Percentiles rank a stretch among this genome's conserved stretches.
These are phyloP conservation scores for Augiades crinisus DNA, from an alignment of 2,888 invertebrate genomes.

Conservation along the genomic window DNA sequence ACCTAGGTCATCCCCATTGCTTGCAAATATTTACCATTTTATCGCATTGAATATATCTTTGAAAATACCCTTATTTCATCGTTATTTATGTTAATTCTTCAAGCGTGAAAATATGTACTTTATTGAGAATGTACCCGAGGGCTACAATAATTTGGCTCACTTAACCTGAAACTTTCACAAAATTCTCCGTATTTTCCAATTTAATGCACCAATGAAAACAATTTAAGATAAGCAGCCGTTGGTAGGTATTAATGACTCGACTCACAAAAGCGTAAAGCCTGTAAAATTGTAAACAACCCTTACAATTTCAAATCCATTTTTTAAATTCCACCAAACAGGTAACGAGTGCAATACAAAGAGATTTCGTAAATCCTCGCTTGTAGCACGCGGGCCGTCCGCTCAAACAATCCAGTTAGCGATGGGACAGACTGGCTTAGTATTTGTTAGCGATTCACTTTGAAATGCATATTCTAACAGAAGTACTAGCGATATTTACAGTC, in stretches of 20 bases:
- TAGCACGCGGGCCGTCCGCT: neutral
- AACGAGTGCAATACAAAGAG: conserved; percentile 7
- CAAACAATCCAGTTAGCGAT: neutral
- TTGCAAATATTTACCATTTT: too few relatives aligned
- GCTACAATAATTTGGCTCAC: neutral
- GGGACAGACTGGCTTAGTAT: neutral
- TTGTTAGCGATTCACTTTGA: conserved; percentile 4
- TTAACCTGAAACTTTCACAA: neutral
- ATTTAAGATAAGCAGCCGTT: too few relatives aligned
- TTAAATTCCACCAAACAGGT: neutral
- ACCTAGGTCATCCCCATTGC: too few relatives aligned
- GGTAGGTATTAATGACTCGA: neutral
- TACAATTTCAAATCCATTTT: conserved; percentile 1
- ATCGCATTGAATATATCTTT: too few relatives aligned
- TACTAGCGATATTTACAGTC: too few relatives aligned
- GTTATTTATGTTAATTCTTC: too few relatives aligned
- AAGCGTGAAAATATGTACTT: neutral
- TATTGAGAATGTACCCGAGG: neutral
- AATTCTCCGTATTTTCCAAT: neutral
- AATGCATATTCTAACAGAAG: neutral
- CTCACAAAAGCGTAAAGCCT: neutral
- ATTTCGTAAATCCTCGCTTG: neutral
- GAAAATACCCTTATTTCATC: too few relatives aligned
- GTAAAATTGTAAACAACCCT: neutral
- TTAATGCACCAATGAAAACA: neutral